Base-by-base conservation (phyloP, 2,797 vertebrate genomes). In the Crocodylus rhombifer region DNA sequence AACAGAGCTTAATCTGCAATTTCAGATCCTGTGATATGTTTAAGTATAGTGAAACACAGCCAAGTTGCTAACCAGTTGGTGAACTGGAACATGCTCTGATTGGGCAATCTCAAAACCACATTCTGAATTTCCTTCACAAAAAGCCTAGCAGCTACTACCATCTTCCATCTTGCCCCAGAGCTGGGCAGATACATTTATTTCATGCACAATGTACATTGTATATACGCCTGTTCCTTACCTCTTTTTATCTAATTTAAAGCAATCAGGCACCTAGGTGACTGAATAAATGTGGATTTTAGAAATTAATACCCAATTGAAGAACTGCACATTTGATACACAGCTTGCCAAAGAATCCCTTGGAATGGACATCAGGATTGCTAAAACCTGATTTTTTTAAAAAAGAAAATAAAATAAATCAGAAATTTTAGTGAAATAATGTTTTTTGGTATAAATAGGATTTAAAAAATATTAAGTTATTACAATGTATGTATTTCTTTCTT, bases 21-120 rank as follows among this genome's bases (percentile, higher is more conserved):
- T 87, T 82, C 74, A 85, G 58, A 77, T 75, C 86, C 62, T 81
- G 63, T 78, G 6, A 5, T 82, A 91, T 69, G 2, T 75, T 87
- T 88, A 89, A 92, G 93, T 75, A 84, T 17, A 84, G 20, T 26
- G 73, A 85, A 89, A 84, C 18, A 90, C 18, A 82, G 42, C 4
- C 65, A 75, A 14, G 23, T 12, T 77, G 82, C 23, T 85, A 51
- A 51, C 42, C 36, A 88, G 30, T 67, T 25, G 36, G 81, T 58
- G 77, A 92, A 65, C 7, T 10, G 25, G n/a, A 69, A 14, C 4
- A 1, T 67, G 78, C 65, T 80, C 62, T 36, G 33, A 79, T 26
- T 77, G 83, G 87, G 76, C 8, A 84, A 60, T 20, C 62, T 25
- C 81, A 77, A 63, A 93, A 75, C 4, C 7, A 14, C 23, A 76